These are phyloP conservation scores for Peromyscus aztecus DNA, from an alignment of 2,797 vertebrate species.

Conservation along the genomic window DNA sequence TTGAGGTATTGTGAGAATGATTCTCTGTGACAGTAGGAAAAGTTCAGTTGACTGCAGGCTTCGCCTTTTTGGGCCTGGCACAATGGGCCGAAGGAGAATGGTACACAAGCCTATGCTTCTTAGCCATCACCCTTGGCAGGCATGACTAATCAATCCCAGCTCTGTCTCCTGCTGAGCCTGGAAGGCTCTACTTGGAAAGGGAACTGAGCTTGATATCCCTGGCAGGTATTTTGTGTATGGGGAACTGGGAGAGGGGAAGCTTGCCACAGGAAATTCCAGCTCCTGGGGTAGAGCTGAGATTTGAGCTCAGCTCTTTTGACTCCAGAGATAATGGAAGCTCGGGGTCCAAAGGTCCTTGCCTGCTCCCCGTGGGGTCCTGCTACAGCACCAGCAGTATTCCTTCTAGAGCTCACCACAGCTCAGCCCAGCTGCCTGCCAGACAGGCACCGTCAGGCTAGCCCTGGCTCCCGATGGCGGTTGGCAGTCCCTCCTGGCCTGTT, in stretches of 20 bases:
- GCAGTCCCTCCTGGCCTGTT: background rate
- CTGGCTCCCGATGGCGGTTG: background rate
- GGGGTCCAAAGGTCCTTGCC: background rate
- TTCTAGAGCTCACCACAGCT: background rate
- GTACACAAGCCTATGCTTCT: accelerated
- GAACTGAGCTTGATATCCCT: background rate
- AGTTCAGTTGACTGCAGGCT: background rate
- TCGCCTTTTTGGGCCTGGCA: background rate
- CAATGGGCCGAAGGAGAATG: background rate
- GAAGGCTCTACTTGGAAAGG: background rate
- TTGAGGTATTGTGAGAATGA: background rate
- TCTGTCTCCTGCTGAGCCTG: background rate
- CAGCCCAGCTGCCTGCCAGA: background rate
- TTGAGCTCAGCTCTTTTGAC: background rate
- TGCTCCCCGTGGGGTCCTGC: background rate
- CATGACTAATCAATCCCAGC: conserved; percentile 36
- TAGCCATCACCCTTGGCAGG: background rate
- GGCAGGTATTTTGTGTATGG: background rate
- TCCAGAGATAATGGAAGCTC: background rate
- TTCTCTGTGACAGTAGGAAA: background rate
- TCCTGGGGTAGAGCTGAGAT: background rate
- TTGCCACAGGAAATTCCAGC: background rate
- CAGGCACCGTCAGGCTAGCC: background rate
- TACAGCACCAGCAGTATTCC: background rate
- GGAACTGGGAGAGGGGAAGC: background rate